Conservation (phyloP, 1,140 invertebrate genomes). For the Aethina tumida region DNA sequence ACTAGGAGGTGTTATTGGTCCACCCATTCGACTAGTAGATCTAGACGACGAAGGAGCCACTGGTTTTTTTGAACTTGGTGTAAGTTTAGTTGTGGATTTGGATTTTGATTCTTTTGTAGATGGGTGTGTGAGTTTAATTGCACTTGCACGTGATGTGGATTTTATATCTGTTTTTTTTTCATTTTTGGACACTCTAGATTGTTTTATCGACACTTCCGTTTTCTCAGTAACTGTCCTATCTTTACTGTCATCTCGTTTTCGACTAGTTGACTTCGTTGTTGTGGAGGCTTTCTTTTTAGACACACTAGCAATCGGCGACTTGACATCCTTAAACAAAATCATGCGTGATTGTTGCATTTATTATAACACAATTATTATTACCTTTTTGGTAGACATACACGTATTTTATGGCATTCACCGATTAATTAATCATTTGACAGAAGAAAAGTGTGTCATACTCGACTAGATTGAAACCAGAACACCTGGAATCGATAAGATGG, state of each 20-base stretch:
- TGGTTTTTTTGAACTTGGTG: constrained; percentile 5
- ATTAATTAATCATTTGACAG: too few relatives aligned
- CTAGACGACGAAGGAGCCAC: constrained; percentile 3
- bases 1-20: constrained; percentile 16
- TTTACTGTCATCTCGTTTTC: constrained; percentile 3
- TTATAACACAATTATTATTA: constrained; percentile 8
- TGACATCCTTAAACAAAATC: neutral
- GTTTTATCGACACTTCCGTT: constrained; percentile 2
- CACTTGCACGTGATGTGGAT: neutral
- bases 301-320: constrained; percentile 5
- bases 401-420: too few relatives aligned
- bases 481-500: too few relatives aligned
- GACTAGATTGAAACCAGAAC: too few relatives aligned
- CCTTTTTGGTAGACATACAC: constrained; percentile 23
- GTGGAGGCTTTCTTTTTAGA: neutral
- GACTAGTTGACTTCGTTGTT: constrained; percentile 1
- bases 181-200: neutral
- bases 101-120: constrained; percentile 1
- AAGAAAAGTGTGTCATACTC: too few relatives aligned
- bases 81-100: constrained; percentile 1
- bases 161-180: neutral
- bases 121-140: neutral
- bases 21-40: constrained; percentile 7
- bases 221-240: constrained; percentile 5
- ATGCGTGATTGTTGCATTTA: neutral